These are phyloP conservation scores for Tetrao urogallus DNA, from an alignment of 2,113 vertebrate genomes.

Conservation along the genomic window DNA sequence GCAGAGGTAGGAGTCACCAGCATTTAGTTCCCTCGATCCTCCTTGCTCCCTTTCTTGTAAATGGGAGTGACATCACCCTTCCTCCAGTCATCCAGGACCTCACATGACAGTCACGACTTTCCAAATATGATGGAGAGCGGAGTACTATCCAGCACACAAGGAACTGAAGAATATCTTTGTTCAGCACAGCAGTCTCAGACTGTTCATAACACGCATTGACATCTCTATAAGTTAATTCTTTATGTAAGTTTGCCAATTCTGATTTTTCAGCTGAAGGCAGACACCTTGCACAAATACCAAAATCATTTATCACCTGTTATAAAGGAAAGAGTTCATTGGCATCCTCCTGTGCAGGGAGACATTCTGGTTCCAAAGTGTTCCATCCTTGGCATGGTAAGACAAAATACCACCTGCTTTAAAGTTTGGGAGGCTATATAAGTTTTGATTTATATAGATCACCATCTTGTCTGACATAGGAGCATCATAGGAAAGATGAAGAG, in stretches of 20 bases:
- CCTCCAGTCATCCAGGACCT: too few species aligned
- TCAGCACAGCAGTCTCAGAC: neutral
- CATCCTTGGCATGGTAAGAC: neutral
- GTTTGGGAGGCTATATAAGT: conserved; percentile 10
- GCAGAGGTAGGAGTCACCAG: too few species aligned
- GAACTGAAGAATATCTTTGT: neutral
- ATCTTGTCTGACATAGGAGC: conserved; percentile 42
- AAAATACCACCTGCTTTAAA: conserved; percentile 1
- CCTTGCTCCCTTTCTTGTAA: too few species aligned
- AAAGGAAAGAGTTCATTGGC: neutral
- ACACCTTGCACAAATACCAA: neutral
- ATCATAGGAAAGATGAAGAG: neutral
- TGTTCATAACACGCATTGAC: neutral
- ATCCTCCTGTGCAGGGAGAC: neutral
- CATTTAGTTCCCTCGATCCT: too few species aligned
- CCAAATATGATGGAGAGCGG: too few species aligned
- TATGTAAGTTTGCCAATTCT: conserved; percentile 39
- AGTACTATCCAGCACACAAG: neutral
- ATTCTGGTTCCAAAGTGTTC: conserved; percentile 18
- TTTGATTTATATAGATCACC: conserved; percentile 2
- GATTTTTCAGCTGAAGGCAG: conserved; percentile 52
- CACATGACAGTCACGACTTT: too few species aligned
- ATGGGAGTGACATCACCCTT: too few species aligned
- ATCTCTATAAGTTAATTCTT: conserved; percentile 14
- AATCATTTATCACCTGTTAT: conserved; percentile 19